phyloP scores from a whole-genome alignment of 2,113 vertebrate genomes.

The Caretta caretta region DNA sequence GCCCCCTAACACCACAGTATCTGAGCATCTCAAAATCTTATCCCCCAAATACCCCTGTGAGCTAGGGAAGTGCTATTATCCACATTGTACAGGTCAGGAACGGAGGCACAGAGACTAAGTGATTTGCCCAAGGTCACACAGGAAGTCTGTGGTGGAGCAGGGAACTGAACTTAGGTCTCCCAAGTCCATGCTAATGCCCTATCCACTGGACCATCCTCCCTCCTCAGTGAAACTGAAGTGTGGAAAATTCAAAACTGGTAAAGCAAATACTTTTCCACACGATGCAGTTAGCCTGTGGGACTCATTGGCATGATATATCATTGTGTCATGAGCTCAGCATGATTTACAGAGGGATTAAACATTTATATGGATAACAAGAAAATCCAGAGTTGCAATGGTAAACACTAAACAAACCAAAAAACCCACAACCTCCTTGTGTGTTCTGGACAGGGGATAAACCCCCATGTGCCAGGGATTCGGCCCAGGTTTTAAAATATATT shows the following conservation, averaged over 20 bases:
- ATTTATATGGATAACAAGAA: background rate
- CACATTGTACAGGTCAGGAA: background rate
- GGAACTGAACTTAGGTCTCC: background rate
- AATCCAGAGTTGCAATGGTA: background rate
- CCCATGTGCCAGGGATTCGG: background rate
- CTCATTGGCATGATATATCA: background rate
- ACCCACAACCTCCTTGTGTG: background rate
- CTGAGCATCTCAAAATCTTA: background rate
- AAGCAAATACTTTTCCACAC: background rate
- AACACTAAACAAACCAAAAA: background rate
- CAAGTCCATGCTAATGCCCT: background rate
- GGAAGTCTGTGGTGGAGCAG: background rate
- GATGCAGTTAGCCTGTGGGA: accelerated
- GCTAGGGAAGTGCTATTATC: background rate
- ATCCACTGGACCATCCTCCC: background rate
- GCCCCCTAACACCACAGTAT: background rate
- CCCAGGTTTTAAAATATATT: background rate
- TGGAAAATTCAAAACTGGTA: background rate
- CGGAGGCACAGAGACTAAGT: background rate
- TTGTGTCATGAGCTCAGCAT: background rate
- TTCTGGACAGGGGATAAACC: background rate
- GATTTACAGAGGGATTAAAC: background rate
- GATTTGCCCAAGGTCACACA: background rate
- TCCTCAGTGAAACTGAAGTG: background rate
- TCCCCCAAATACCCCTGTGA: background rate